Evolutionary conservation across 2,888 invertebrate species (phyloP).

Genomic region (Adelphocoris suturalis): DNA sequence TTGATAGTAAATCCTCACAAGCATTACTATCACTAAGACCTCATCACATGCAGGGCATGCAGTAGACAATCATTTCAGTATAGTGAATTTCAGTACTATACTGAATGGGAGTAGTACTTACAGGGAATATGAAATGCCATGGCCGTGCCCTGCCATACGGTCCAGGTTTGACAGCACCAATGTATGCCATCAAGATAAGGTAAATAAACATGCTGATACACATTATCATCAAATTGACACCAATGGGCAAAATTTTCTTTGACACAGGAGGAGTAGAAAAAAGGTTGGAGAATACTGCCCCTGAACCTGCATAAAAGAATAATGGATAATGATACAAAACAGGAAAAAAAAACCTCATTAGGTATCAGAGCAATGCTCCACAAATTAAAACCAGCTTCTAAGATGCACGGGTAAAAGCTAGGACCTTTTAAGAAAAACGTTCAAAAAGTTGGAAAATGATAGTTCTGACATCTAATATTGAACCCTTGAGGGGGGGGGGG

Average conservation of each 20-base stretch:
- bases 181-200: conserved; percentile 82
- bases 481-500: too few species aligned
- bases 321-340: too few species aligned
- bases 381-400: too few species aligned
- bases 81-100: background rate
- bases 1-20: too few species aligned
- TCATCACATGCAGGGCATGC: too few species aligned
- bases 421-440: too few species aligned
- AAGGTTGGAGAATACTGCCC: conserved; percentile 77
- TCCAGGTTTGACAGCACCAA: conserved; percentile 84
- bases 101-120: conserved; percentile 71
- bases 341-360: too few species aligned
- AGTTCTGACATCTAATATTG: too few species aligned
- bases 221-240: conserved; percentile 80
- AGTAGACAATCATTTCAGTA: background rate
- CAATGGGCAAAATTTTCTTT: conserved; percentile 77
- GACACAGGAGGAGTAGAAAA: conserved; percentile 76
- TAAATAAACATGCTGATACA: conserved; percentile 78
- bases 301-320: conserved; percentile 45
- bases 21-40: too few species aligned
- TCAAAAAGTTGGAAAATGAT: too few species aligned
- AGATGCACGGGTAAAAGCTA: too few species aligned
- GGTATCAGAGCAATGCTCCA: too few species aligned
- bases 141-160: conserved; percentile 85
- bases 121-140: conserved; percentile 77